A percentile compares a stretch with the other conserved stretches of the same genome.
phyloP scores from a whole-genome alignment of 2,113 vertebrate species.

The Planiliza haematocheilus region DNA sequence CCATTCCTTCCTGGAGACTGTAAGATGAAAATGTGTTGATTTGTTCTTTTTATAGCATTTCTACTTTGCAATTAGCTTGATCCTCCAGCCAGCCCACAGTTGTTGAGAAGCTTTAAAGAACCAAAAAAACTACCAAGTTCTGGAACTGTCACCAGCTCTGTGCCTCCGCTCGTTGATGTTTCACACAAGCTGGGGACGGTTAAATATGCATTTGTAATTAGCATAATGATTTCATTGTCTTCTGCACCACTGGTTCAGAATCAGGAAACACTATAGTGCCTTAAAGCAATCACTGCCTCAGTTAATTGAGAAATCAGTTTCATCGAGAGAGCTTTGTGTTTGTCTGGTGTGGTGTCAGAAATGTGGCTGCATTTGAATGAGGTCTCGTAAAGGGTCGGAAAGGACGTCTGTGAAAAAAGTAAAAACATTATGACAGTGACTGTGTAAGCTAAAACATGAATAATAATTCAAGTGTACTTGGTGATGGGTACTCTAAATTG shows the following conservation, averaged over 20 bases:
- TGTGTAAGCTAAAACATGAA: background rate
- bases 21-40: constrained; percentile 1
- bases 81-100: background rate
- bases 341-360: constrained; percentile 15
- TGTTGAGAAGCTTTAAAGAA: constrained; percentile 14
- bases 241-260: constrained; percentile 30
- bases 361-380: background rate
- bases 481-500: too few relatives aligned
- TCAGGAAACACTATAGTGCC: background rate
- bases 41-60: background rate
- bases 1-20: background rate
- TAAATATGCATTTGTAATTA: constrained; percentile 34
- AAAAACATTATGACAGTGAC: background rate
- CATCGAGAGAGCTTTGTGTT: constrained; percentile 9
- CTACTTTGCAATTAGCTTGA: background rate
- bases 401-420: background rate
- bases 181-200: constrained; percentile 23
- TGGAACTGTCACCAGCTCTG: constrained; percentile 14
- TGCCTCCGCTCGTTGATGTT: constrained; percentile 1
- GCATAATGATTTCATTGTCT: constrained; percentile 33
- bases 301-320: constrained; percentile 17
- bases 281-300: constrained; percentile 24
- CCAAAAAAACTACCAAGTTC: constrained; percentile 6
- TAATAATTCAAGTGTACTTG: too few relatives aligned
- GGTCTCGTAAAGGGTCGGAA: background rate